Percentiles rank a stretch among this genome's conserved stretches.
These are phyloP conservation scores for Neodon shergylaensis DNA, from an alignment of 2,113 vertebrate genomes.

Conservation along the genomic window DNA sequence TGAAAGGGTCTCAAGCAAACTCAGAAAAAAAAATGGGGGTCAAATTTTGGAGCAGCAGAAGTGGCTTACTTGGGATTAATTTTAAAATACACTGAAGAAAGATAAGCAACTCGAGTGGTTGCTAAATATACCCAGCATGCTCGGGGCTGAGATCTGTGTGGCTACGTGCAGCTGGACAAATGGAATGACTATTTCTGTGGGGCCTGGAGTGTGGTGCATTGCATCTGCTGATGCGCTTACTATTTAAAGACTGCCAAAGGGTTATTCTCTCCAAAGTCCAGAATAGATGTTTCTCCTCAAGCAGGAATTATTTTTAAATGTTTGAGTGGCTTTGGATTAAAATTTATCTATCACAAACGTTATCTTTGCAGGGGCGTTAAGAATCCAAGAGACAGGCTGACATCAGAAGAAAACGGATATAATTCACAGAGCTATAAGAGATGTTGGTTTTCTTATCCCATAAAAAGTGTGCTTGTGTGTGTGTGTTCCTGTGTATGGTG, in stretches of 20 bases:
- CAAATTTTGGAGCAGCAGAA: background rate
- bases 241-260: conserved; percentile 75
- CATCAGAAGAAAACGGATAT: background rate
- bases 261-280: conserved; percentile 66
- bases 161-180: conserved; percentile 81
- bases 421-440: background rate
- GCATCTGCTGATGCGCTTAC: conserved; percentile 69
- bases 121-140: conserved; percentile 64
- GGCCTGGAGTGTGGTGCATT: conserved; percentile 58
- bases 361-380: background rate
- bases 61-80: conserved; percentile 35
- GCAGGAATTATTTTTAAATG: conserved; percentile 44
- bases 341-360: background rate
- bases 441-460: background rate
- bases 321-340: background rate
- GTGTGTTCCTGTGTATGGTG: background rate
- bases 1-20: background rate
- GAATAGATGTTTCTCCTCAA: conserved; percentile 66
- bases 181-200: conserved; percentile 72
- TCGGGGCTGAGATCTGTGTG: conserved; percentile 61
- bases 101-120: conserved; percentile 66
- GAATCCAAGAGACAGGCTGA: background rate
- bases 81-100: conserved; percentile 70
- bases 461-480: background rate
- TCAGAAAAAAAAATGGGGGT: background rate